A percentile compares a stretch with the other conserved stretches of the same genome.
phyloP scores from a whole-genome alignment of 2,113 vertebrate genomes.

The Siniperca chuatsi region DNA sequence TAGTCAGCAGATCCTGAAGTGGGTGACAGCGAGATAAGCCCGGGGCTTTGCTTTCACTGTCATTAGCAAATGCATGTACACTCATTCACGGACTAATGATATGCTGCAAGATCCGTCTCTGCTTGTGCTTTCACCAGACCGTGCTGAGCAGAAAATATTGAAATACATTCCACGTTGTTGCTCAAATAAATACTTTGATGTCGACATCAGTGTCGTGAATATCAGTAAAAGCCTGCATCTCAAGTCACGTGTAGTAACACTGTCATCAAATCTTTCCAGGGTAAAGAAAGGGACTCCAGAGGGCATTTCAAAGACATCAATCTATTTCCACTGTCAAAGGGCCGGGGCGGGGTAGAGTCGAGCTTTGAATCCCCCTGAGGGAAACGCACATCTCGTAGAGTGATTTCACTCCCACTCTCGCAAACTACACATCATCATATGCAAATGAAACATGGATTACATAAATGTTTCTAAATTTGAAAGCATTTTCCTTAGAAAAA shows the following conservation, averaged over 20 bases:
- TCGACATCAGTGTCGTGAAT: conserved; percentile 23
- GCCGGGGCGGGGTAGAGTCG: conserved; percentile 30
- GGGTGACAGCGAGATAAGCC: conserved; percentile 65
- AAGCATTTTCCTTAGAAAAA: conserved; percentile 59
- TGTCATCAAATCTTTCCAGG: conserved; percentile 32
- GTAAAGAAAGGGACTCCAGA: conserved; percentile 43
- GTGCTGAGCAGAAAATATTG: conserved; percentile 19
- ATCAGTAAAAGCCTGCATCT: conserved; percentile 49
- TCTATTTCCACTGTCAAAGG: conserved; percentile 43
- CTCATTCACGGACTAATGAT: conserved; percentile 68
- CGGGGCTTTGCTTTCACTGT: conserved; percentile 54
- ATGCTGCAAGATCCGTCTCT: conserved; percentile 52
- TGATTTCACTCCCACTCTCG: conserved; percentile 42
- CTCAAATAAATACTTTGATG: conserved; percentile 51
- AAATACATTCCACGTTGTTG: conserved; percentile 35
- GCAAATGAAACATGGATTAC: conserved; percentile 74
- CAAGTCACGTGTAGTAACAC: conserved; percentile 16
- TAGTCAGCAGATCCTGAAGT: conserved; percentile 65
- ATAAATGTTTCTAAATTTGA: conserved; percentile 67
- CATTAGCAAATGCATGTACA: conserved; percentile 71
- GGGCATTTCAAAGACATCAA: conserved; percentile 75
- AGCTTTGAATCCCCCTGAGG: conserved; percentile 43
- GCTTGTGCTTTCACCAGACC: conserved; percentile 17
- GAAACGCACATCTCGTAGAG: conserved; percentile 39
- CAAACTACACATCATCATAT: conserved; percentile 54